Base-by-base conservation (phyloP, 1,140 invertebrate species). In the Cecropterus lyciades region DNA sequence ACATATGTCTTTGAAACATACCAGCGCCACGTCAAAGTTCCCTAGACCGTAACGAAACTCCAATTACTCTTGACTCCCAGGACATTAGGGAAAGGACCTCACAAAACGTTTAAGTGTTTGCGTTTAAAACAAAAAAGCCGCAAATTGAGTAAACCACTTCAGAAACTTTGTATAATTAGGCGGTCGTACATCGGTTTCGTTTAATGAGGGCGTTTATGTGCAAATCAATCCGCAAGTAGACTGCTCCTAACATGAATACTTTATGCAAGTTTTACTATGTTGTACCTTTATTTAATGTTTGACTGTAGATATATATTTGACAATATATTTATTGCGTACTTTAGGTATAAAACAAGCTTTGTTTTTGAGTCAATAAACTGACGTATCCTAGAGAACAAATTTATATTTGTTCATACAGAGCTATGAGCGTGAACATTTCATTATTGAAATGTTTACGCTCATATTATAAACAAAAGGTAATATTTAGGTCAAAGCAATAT, bases 101-200 rank as follows among this genome's bases (percentile, higher is more conserved):
- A 53, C 68, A 65, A 42, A 43, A 13, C 55, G 42, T 45, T 63
- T 11, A 15, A 68, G 60, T 68, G 62, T 69, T 69, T 69, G 27
- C 48, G 40, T 60, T 69, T 51, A 63, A 64, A 62, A 62, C 43
- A 65, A 66, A 67, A 71, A 67, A 16, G 27, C 40, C 33, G 49
- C 40, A 64, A 69, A 72, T 69, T 72, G 52, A 67, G 56, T 60
- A 68, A 55, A 60, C 40, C 48, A 60, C 65, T 62, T 14, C 51
- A 49, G 62, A 56, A 52, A 40, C 49, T 59, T 70, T 64, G 59
- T 49, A 16, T 67, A 71, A 67, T 68, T 68, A 55, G 62, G 51
- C 7, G 27, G 30, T 24, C 30, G 30, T 20, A 62, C 53, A 56
- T 72, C 37, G 48, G 66, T 65, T 65, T 63, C 17, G 51, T 51